Percentiles rank a stretch among this genome's conserved stretches.
Conservation (phyloP, 2,113 vertebrate genomes). For the Odobenus rosmarus region DNA sequence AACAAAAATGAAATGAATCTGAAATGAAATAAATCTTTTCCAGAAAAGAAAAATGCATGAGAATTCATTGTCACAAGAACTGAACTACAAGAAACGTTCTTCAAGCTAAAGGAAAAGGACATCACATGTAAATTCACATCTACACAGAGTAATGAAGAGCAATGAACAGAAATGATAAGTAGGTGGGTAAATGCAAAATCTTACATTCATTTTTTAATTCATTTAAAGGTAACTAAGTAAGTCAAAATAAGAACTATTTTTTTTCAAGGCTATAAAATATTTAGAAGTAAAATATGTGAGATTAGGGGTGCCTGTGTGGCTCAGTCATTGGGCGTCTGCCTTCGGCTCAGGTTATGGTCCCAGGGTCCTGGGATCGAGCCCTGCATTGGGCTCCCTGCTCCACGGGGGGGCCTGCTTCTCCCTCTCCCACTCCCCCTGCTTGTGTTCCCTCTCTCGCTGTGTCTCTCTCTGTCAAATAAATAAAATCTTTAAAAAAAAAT, state of each 20-base stretch:
- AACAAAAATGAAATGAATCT: neutral
- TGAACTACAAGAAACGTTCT: neutral
- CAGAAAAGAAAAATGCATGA: neutral
- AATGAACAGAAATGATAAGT: neutral
- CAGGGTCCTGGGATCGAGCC: too few species aligned
- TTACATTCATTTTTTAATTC: neutral
- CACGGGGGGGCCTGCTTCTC: too few species aligned
- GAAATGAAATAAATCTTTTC: slow-evolving; percentile 10
- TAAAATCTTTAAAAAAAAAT: neutral
- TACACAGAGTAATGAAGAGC: neutral
- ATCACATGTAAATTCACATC: neutral
- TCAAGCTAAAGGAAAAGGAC: neutral
- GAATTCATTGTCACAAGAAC: neutral
- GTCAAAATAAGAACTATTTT: neutral
- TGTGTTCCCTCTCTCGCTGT: too few species aligned
- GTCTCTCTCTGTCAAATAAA: too few species aligned
- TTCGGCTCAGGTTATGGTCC: too few species aligned
- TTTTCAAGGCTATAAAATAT: neutral
- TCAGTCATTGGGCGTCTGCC: too few species aligned
- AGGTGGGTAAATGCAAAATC: neutral
- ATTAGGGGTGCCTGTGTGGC: too few species aligned
- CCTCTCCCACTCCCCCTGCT: too few species aligned
- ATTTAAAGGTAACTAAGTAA: slow-evolving; percentile 24
- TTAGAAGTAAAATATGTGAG: neutral
- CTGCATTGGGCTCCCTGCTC: too few species aligned